These are phyloP conservation scores for Stegodyphus dumicola DNA, from an alignment of 1,140 invertebrate species.

Conservation along the genomic window DNA sequence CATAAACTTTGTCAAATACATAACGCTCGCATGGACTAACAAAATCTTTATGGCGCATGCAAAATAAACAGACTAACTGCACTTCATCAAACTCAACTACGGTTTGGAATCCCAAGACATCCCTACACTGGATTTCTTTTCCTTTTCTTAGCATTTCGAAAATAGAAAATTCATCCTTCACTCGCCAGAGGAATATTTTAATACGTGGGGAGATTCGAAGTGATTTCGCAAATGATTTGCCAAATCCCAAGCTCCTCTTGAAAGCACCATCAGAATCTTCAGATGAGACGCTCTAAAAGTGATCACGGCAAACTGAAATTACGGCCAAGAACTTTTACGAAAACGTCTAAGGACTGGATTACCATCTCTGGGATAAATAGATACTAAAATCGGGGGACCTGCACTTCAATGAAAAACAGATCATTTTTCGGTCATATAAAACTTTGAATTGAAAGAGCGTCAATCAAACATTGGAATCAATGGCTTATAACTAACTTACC, in stretches of 20 bases:
- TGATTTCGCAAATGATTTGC: slow-evolving; percentile 45
- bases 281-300: slow-evolving; percentile 30
- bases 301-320: slow-evolving; percentile 40
- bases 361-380: not conserved
- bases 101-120: not conserved
- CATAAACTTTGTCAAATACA: not conserved
- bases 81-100: slow-evolving; percentile 7
- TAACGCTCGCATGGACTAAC: slow-evolving; percentile 8
- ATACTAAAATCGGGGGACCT: no score
- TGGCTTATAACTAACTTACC: no score
- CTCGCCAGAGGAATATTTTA: slow-evolving; percentile 18
- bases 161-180: slow-evolving; percentile 30
- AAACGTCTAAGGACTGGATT: slow-evolving; percentile 3
- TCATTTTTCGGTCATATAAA: no score
- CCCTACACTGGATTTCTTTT: slow-evolving; percentile 4
- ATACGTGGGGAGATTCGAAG: slow-evolving; percentile 19
- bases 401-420: no score
- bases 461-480: no score
- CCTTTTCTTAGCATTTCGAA: slow-evolving; percentile 22
- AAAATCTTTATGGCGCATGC: not conserved
- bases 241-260: slow-evolving; percentile 16
- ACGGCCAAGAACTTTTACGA: slow-evolving; percentile 15
- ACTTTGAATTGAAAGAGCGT: no score
- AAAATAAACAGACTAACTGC: not conserved
- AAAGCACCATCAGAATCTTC: slow-evolving; percentile 23